These are phyloP conservation scores for Oreochromis aureus DNA, from an alignment of 2,113 vertebrate species.

Conservation along the genomic window DNA sequence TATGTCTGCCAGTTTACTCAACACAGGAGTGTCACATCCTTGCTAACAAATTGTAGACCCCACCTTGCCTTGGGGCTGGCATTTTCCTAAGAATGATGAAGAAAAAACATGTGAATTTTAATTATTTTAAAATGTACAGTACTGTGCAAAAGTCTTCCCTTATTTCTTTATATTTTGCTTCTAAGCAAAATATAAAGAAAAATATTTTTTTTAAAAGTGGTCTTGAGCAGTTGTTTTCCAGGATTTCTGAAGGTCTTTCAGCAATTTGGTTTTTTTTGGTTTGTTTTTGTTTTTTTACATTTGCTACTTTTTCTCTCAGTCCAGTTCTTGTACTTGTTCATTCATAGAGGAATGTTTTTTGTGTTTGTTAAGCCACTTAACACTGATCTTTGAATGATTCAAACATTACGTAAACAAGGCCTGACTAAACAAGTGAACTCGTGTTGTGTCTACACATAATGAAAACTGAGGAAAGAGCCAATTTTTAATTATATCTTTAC, in stretches of 20 bases:
- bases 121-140: neutral
- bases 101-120: too few relatives aligned
- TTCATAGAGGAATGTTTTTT: neutral
- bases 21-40: neutral
- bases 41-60: neutral
- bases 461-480: neutral
- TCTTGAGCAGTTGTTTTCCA: neutral
- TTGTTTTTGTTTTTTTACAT: neutral
- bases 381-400: neutral
- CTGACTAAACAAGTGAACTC: neutral
- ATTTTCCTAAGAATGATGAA: neutral
- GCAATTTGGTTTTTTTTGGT: fast-evolving
- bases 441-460: neutral
- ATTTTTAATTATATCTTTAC: neutral
- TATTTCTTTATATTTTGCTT: neutral
- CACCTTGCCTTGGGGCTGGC: neutral
- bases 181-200: neutral
- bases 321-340: neutral
- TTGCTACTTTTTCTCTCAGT: neutral
- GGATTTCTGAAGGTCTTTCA: neutral
- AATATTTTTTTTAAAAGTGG: neutral
- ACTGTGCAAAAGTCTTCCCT: neutral
- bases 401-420: neutral
- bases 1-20: neutral
- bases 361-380: neutral